Evolutionary conservation across 1,140 invertebrate species (phyloP).

Genomic region (Tyrophagus putrescentiae): DNA sequence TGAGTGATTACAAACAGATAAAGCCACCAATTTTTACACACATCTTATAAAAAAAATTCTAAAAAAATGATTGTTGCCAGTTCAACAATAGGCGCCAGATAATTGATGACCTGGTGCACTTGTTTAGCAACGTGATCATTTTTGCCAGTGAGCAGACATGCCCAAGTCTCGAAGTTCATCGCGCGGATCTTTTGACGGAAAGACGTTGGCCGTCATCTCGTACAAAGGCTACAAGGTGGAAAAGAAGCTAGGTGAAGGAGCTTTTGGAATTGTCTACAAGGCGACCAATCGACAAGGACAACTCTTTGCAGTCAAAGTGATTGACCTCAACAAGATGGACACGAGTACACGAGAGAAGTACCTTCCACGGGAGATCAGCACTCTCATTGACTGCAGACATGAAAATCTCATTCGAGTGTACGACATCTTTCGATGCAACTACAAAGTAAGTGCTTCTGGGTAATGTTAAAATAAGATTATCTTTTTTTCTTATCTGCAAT

Average conservation of each 20-base stretch:
- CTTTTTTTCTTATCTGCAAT: no score
- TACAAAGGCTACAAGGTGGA: conserved; percentile 21
- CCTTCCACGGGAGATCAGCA: conserved; percentile 10
- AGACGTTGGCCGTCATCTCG: conserved; percentile 13
- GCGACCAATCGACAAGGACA: not conserved
- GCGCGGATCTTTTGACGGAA: conserved; percentile 2
- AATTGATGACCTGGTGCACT: no score
- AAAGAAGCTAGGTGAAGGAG: conserved; percentile 18
- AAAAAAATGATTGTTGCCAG: no score
- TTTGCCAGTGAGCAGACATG: no score
- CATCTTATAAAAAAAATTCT: no score
- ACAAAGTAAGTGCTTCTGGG: conserved; percentile 14
- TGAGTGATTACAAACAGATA: no score
- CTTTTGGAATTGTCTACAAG: conserved; percentile 22
- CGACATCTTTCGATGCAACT: conserved; percentile 14
- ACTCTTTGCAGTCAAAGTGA: conserved; percentile 19
- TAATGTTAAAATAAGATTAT: no score
- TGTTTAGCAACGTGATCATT: no score
- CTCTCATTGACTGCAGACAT: conserved; percentile 4
- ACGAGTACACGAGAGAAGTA: conserved; percentile 5
- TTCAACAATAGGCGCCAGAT: no score
- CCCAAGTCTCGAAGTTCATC: no score
- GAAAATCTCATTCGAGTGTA: conserved; percentile 14
- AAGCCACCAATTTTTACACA: no score
- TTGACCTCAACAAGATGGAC: conserved; percentile 2